These are phyloP conservation scores for Helobdella robusta DNA, from an alignment of 2,888 invertebrate genomes.

Conservation along the genomic window DNA sequence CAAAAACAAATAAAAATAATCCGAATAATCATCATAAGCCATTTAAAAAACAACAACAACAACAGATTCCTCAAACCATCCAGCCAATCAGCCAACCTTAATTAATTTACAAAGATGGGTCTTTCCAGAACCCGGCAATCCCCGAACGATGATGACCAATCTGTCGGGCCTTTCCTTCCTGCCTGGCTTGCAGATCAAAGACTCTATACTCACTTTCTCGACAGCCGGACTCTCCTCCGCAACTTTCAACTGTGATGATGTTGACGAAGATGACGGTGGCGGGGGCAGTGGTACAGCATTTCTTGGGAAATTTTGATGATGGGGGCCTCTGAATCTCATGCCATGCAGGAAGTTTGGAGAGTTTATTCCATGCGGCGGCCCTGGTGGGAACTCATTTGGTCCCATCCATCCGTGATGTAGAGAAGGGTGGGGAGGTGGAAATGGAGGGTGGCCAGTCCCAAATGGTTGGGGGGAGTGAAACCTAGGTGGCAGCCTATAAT, in stretches of 20 bases:
- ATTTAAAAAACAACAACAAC: background rate
- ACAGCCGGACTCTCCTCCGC: background rate
- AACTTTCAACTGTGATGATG: background rate
- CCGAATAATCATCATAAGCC: background rate
- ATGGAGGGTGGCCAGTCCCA: background rate
- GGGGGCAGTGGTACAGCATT: too few species aligned
- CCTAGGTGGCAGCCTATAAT: too few species aligned
- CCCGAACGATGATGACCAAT: constrained; percentile 79
- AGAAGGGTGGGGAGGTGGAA: background rate
- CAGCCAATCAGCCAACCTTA: constrained; percentile 38
- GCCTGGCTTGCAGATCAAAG: constrained; percentile 70
- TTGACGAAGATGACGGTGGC: background rate
- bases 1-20: background rate
- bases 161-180: constrained; percentile 66
- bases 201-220: constrained; percentile 58
- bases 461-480: background rate
- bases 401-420: background rate
- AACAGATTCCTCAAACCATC: too few species aligned
- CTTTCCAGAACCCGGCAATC: constrained; percentile 89
- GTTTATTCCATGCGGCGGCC: background rate
- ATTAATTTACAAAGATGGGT: constrained; percentile 57
- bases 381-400: background rate
- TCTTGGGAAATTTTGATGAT: too few species aligned
- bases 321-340: constrained; percentile 3
- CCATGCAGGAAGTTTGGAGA: constrained; percentile 1